A percentile compares a stretch with the other conserved stretches of the same genome.
phyloP scores from a whole-genome alignment of 2,888 invertebrate species.

The Pandemis corylana region DNA sequence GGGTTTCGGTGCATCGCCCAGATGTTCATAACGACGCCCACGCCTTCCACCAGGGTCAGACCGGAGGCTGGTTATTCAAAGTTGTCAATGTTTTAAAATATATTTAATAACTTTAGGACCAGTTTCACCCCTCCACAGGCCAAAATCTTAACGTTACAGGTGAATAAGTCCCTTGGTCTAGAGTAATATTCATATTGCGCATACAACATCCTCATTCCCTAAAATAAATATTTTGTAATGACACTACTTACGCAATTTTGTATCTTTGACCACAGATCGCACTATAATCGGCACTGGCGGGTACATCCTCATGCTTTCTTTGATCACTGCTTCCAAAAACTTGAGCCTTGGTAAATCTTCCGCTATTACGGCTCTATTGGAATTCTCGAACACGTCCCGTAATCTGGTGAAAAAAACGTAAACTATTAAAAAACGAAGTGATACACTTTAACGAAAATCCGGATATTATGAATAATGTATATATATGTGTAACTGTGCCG shows the following conservation, averaged over 20 bases:
- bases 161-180: too few relatives aligned
- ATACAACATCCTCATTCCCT: too few relatives aligned
- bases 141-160: too few relatives aligned
- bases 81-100: too few relatives aligned
- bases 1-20: slow-evolving; percentile 64
- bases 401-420: slow-evolving; percentile 30
- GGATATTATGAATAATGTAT: too few relatives aligned
- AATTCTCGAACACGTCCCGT: slow-evolving; percentile 47
- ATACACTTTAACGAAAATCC: too few relatives aligned
- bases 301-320: slow-evolving; percentile 50
- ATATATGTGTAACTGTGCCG: too few relatives aligned
- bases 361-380: slow-evolving; percentile 41
- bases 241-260: slow-evolving; percentile 29
- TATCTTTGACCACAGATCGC: slow-evolving; percentile 43
- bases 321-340: slow-evolving; percentile 52
- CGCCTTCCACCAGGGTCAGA: slow-evolving; percentile 49
- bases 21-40: slow-evolving; percentile 52
- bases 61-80: slow-evolving; percentile 52
- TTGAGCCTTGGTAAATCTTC: slow-evolving; percentile 50
- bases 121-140: too few relatives aligned
- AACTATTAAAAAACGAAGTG: too few relatives aligned
- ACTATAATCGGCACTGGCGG: slow-evolving; percentile 51
- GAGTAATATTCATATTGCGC: too few relatives aligned
- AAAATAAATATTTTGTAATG: too few relatives aligned
- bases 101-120: too few relatives aligned